phyloP scores from a whole-genome alignment of 2,797 vertebrate species.

The Saxicola maurus region DNA sequence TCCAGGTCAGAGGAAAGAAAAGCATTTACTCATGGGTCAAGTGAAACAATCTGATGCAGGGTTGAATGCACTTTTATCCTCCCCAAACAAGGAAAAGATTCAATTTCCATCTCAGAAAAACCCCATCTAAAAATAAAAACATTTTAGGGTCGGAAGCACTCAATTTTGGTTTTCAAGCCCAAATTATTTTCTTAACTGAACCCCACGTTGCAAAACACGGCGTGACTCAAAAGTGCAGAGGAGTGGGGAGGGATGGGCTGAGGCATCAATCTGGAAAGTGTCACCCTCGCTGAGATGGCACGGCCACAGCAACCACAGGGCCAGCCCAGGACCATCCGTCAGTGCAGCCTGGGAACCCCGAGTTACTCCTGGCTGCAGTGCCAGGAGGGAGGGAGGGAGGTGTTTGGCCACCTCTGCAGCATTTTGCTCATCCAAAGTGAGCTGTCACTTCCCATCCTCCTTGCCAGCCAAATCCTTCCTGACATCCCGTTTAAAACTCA shows the following conservation, averaged over 20 bases:
- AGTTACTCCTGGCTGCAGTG: rapidly evolving
- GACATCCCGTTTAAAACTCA: constrained; percentile 28
- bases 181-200: not conserved
- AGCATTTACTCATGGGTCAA: constrained; percentile 22
- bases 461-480: constrained; percentile 8
- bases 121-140: not conserved
- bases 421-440: not conserved
- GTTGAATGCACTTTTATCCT: constrained; percentile 5
- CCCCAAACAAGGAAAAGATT: not conserved
- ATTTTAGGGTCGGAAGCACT: not conserved
- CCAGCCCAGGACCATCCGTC: rapidly evolving
- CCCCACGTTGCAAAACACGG: not conserved
- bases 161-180: not conserved
- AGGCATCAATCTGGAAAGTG: not conserved
- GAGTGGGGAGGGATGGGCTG: not conserved
- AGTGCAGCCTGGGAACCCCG: rapidly evolving
- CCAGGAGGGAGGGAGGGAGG: not conserved
- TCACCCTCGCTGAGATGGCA: not conserved
- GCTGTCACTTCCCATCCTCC: constrained; percentile 11
- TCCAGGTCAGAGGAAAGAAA: constrained; percentile 59
- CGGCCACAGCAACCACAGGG: not conserved
- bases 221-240: not conserved
- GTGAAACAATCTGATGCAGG: constrained; percentile 13
- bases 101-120: not conserved
- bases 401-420: not conserved